Conservation (phyloP, 2,113 vertebrate genomes). For the Polyodon spathula region DNA sequence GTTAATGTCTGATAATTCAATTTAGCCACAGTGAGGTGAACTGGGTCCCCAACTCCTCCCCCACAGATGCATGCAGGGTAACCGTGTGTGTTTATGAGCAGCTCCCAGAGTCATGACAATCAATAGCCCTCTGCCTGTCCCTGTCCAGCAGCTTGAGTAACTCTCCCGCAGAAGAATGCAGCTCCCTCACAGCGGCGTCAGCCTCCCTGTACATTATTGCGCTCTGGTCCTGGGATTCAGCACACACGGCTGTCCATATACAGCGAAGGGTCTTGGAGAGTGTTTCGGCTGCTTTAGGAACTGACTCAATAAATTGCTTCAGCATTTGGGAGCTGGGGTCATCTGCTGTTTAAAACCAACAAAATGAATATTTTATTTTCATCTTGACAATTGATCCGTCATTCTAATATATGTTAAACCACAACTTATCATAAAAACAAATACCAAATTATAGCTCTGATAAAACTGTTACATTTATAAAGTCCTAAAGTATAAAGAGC, state of each 20-base stretch:
- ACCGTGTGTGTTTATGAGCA: conserved; percentile 26
- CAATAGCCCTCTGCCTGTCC: conserved; percentile 25
- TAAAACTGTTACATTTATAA: too few relatives aligned
- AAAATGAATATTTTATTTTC: conserved; percentile 15
- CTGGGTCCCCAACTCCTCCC: conserved; percentile 22
- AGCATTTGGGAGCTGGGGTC: conserved; percentile 11
- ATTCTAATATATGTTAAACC: too few relatives aligned
- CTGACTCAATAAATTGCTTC: not conserved
- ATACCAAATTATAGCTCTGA: too few relatives aligned
- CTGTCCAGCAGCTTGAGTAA: conserved; percentile 32
- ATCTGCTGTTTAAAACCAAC: conserved; percentile 35
- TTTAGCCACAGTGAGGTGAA: conserved; percentile 29
- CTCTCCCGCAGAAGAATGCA: conserved; percentile 36
- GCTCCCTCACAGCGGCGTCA: conserved; percentile 24
- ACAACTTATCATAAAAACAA: too few relatives aligned
- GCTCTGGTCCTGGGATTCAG: conserved; percentile 12
- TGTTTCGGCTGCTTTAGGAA: not conserved
- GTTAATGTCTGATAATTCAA: conserved; percentile 8
- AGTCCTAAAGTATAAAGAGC: too few relatives aligned
- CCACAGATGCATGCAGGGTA: conserved; percentile 26
- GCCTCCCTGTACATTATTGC: conserved; percentile 25
- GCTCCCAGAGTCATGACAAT: conserved; percentile 27
- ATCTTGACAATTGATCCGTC: too few relatives aligned
- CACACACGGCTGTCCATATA: accelerated
- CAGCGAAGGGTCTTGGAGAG: not conserved